These are phyloP conservation scores for Xestoiulus laeticollis DNA, from an alignment of 2,888 invertebrate genomes.

Conservation along the genomic window DNA sequence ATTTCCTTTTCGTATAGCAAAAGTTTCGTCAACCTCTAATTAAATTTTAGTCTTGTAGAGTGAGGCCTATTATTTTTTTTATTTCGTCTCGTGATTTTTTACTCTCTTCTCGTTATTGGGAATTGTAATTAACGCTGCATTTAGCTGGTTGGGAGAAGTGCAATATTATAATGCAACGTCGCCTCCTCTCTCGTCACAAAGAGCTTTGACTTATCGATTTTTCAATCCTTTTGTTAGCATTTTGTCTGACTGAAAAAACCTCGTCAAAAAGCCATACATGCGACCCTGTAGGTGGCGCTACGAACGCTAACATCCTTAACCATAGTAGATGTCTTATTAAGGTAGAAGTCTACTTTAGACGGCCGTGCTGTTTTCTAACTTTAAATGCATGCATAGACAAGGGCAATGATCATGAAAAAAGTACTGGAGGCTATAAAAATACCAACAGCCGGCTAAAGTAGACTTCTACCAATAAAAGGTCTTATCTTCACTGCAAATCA, in stretches of 20 bases:
- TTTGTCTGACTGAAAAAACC: neutral
- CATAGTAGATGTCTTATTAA: too few species aligned
- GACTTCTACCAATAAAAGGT: too few species aligned
- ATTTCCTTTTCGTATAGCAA: neutral
- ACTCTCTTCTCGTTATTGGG: neutral
- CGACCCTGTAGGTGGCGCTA: neutral
- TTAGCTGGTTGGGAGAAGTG: neutral
- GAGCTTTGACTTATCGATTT: constrained; percentile 37
- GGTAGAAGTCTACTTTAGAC: neutral
- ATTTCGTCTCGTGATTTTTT: neutral
- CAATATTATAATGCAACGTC: constrained; percentile 30
- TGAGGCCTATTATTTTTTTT: neutral
- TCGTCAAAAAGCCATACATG: neutral
- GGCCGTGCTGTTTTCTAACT: neutral
- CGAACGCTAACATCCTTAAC: neutral
- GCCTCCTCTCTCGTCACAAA: constrained; percentile 12
- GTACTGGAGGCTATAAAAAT: too few species aligned
- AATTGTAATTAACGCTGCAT: neutral
- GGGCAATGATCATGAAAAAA: too few species aligned
- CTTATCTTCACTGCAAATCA: too few species aligned
- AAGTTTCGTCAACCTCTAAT: constrained; percentile 8
- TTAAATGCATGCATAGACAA: too few species aligned
- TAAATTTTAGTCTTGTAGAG: too few species aligned
- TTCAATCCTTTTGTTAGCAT: neutral
- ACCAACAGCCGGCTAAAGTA: too few species aligned